Base-by-base conservation (phyloP, 2,888 invertebrate genomes). In the Poecilobothrus nobilitatus region DNA sequence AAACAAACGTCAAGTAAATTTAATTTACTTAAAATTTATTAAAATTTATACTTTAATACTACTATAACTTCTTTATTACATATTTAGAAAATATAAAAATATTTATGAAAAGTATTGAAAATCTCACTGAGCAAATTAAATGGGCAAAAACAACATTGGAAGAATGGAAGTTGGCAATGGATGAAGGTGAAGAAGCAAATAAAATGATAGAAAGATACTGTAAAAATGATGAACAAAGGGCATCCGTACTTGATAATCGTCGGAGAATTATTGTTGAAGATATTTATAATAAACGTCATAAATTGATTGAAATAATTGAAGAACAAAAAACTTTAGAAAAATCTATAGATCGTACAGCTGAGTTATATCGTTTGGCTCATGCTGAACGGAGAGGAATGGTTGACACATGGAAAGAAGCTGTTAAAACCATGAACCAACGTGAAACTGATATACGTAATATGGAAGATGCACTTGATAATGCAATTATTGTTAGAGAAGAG, bases 141-240 rank as follows among this genome's bases (percentile, higher is more conserved):
- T 88, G 90, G 78, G 91, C 79, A 6, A 81, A 81, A 71, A 73
- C 76, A 2, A 88, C 88, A 0, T 77, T 92, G 68, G 82, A 86
- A 65, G 88, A 89, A 67, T 91, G 90, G 90, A 87, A 89, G 34
- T 88, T 90, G 64, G 86, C 88, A 0, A 83, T 92, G 69, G 86
- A 87, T 72, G 85, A 88, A 70, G 86, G 87, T 61, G 86, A 89
- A 63, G 87, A 88, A 66, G 89, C 90, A 70, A 90, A 89, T 73
- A 83, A 85, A 37, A 80, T 91, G n/a, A 86, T 92, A 64, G 87
- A 88, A 74, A 87, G 87, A 76, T 91, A 89, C 73, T 88, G 89
- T 69, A 86, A 87, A 75, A 87, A 89, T 72, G 92, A 93, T 77
- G 82, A 87, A 22, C 86, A 87, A 67, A 87, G 84, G 73, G 89